Base-by-base conservation (phyloP, 2,888 invertebrate species). In the Tubulanus polymorphus region DNA sequence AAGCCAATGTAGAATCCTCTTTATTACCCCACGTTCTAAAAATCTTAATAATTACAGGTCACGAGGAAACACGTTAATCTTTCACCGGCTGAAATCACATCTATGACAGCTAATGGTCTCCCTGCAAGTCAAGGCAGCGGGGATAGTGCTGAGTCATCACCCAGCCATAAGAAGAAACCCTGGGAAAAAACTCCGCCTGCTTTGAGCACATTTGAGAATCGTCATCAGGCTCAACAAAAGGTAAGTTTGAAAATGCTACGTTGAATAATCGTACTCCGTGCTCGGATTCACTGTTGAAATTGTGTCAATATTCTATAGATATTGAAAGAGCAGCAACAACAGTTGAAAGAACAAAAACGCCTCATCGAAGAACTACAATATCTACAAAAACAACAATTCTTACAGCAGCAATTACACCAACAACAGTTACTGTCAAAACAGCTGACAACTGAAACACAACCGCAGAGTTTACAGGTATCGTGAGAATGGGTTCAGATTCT, bases 191-290 rank as follows among this genome's bases (percentile, higher is more conserved):
- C 60, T 1, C 63, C 63, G 35, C 67, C 62, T 47, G 61, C 65
- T 25, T 64, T 67, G 6, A 72, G 72, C 56, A 66, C 63, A 35
- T 70, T 71, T 56, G 72, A 74, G 54, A 67, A 75, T 56, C 63
- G 76, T 45, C 72, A 74, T 56, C 62, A 66, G 5, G 69, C 74
- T 1, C 76, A 78, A 62, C 74, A 75, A 67, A 73, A 72, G n/a
- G n/a, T n/a, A n/a, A n/a, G n/a, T n/a, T n/a, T n/a, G n/a, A n/a
- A n/a, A n/a, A n/a, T n/a, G n/a, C n/a, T n/a, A n/a, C n/a, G n/a
- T n/a, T n/a, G 54, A 51, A 54, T 23, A 28, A 57, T 20, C 57
- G 57, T n/a, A n/a, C n/a, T n/a, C n/a, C n/a, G n/a, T n/a, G n/a
- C n/a, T n/a, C n/a, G n/a, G n/a, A n/a, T n/a, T n/a, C n/a, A n/a